Base-by-base conservation (phyloP, 1,140 invertebrate genomes). In the Halotydeus destructor region DNA sequence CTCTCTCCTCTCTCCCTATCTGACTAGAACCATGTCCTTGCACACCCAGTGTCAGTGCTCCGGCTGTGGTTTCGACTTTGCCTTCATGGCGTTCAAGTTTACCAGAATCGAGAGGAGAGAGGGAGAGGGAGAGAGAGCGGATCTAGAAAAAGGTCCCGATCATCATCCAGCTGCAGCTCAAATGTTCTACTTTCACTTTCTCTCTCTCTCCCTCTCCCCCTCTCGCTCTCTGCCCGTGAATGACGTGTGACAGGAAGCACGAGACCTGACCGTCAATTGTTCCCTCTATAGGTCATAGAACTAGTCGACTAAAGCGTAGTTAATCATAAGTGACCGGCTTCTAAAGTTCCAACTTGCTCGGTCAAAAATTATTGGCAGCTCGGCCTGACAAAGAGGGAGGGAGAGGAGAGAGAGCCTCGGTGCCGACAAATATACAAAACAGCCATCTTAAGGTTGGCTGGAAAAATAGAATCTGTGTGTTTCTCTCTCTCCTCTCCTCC, bases 391-490 rank as follows among this genome's bases (percentile, higher is more conserved):
- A 5, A 5, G 19, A 19, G 31, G 5, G n/a, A 33, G n/a, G 12
- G n/a, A 19, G 19, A 4, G 12, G 4, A 4, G 5, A 4, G 31
- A 33, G 5, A 33, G n/a, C 5, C n/a, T 5, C 19, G 31, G 14
- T 28, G 27, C 8, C 14, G 27, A 28, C 8, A n/a, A 28, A 28
- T 9, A 28, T n/a, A 28, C 8, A 5, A 33, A 12, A 5, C 14
- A 33, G 19, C 4, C 31, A 33, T 30, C 9, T 9, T 30, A 30
- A 30, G 9, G 9, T n/a, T 30, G 27, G 27, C 27, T 11, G n/a
- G 9, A 30, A 30, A 9, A 9, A 11, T 30, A n/a, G n/a, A 38
- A 38, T 27, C 33, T 33, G 21, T 45, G 38, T 40, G 33, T 35
- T 6, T 18, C 19, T 35, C 18, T 11, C 12, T 18, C 19, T 35